Base-by-base conservation (phyloP, 2,888 invertebrate genomes). In the Temnothorax ravouxi region DNA sequence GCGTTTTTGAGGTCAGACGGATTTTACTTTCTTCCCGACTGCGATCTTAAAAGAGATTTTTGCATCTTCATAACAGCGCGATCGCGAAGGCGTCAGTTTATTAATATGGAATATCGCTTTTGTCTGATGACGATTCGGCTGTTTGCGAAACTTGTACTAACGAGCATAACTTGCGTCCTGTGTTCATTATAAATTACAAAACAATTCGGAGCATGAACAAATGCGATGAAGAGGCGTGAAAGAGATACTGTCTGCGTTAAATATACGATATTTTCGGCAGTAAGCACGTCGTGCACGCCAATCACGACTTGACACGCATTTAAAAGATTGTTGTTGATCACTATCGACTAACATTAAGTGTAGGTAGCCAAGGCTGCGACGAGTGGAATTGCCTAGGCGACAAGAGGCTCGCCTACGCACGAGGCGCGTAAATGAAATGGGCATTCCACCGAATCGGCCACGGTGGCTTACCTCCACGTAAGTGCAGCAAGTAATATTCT, bases 351-450 rank as follows among this genome's bases (percentile, higher is more conserved):
- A n/a, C n/a, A n/a, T n/a, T n/a, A 38, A n/a, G 50, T 59, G 77
- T 85, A 85, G 85, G 86, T 83, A 86, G 85, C 85, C 83, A 84
- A 84, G 71, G 86, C 85, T 74, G 67, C 52, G 59, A 61, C 74
- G 64, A 72, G 61, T 66, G 59, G 50, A 80, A 61, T 76, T 85
- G 80, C 80, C 80, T 84, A 84, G 84, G 75, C 77, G 77, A n/a
- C 44, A 38, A 80, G 83, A 67, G 8, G n/a, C 15, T 64, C 66
- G 80, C 67, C 79, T 50, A 80, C 79, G 79, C 71, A 11, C 15
- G 34, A 80, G 34, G 44, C 47, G 59, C 38, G 56, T 34, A 80
- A 80, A 83, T 67, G 41, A 80, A 76, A 15, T 66, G 25, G 15
- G 25, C 44, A 69, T 69, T 71, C 71, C 79, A 61, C 13, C 71